A percentile compares a stretch with the other conserved stretches of the same genome.
These are phyloP conservation scores for Morus bassanus DNA, from an alignment of 2,797 vertebrate genomes.

Conservation along the genomic window DNA sequence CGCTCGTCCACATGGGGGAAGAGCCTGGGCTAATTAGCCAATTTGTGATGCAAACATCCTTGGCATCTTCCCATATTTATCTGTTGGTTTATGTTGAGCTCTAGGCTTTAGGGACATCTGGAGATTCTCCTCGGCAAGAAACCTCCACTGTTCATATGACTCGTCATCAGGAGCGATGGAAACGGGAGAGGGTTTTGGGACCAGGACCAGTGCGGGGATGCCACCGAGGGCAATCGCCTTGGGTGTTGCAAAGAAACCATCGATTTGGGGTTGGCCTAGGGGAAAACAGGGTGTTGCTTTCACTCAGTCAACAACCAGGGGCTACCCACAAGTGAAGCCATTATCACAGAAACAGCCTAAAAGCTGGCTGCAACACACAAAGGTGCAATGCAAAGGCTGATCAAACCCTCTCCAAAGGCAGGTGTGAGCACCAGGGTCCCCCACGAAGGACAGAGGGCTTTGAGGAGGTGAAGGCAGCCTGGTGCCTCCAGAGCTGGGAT, in stretches of 20 bases:
- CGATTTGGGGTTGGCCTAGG: not conserved
- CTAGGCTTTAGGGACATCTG: constrained; percentile 51
- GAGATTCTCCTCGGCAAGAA: not conserved
- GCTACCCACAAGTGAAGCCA: not conserved
- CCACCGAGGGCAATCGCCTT: not conserved
- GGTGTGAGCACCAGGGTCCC: not conserved
- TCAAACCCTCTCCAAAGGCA: not conserved
- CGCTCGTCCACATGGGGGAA: fast-evolving
- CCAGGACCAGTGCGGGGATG: not conserved
- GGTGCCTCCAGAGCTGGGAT: not conserved
- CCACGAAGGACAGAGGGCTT: not conserved
- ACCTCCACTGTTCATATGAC: not conserved
- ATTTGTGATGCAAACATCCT: constrained; percentile 23
- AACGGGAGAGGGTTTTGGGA: not conserved
- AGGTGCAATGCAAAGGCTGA: not conserved
- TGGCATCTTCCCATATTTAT: constrained; percentile 7
- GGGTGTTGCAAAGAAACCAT: fast-evolving
- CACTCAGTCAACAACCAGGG: not conserved
- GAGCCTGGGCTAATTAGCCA: not conserved
- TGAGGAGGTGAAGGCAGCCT: not conserved
- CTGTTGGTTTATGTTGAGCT: constrained; percentile 10
- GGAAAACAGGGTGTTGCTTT: not conserved
- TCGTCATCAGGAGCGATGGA: not conserved
- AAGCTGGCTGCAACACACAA: fast-evolving
- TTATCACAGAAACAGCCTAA: fast-evolving